These are phyloP conservation scores for Hippocampus barbouri DNA, from an alignment of 2,113 vertebrate species.

Conservation along the genomic window DNA sequence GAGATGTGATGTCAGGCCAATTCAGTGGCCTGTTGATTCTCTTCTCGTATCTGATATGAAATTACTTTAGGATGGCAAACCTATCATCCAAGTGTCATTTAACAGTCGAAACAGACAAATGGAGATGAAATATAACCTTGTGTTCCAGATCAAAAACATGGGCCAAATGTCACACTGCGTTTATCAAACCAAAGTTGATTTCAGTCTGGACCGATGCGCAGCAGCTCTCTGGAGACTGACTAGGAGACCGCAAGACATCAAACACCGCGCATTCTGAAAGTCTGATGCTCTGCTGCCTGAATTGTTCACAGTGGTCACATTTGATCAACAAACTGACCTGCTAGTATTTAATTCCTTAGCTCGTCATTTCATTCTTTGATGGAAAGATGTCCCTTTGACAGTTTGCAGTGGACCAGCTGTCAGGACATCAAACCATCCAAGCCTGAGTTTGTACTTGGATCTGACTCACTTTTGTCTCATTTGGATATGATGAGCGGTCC, in stretches of 20 bases:
- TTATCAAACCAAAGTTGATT: slow-evolving; percentile 7
- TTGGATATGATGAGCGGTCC: not conserved
- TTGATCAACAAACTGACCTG: slow-evolving; percentile 3
- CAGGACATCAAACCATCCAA: not conserved
- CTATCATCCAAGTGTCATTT: not conserved
- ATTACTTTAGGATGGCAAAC: not conserved
- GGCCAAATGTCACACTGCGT: not conserved
- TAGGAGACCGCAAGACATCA: slow-evolving; percentile 4
- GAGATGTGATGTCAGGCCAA: slow-evolving; percentile 49
- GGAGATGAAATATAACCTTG: not conserved
- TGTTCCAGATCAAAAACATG: slow-evolving; percentile 4
- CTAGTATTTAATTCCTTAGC: not conserved
- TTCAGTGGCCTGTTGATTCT: slow-evolving; percentile 24
- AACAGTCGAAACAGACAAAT: slow-evolving; percentile 2
- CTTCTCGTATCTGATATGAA: not conserved
- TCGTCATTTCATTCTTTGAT: not conserved
- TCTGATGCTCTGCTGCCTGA: not conserved
- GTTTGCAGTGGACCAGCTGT: not conserved
- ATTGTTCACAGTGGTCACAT: slow-evolving; percentile 6
- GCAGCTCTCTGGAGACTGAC: slow-evolving; percentile 4
- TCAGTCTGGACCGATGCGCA: slow-evolving; percentile 7
- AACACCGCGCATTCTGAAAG: not conserved
- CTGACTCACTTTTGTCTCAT: not conserved
- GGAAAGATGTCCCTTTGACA: not conserved
- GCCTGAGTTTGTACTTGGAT: not conserved